These are phyloP conservation scores for Tinamus major DNA, from an alignment of 2,797 vertebrate genomes.

Conservation along the genomic window DNA sequence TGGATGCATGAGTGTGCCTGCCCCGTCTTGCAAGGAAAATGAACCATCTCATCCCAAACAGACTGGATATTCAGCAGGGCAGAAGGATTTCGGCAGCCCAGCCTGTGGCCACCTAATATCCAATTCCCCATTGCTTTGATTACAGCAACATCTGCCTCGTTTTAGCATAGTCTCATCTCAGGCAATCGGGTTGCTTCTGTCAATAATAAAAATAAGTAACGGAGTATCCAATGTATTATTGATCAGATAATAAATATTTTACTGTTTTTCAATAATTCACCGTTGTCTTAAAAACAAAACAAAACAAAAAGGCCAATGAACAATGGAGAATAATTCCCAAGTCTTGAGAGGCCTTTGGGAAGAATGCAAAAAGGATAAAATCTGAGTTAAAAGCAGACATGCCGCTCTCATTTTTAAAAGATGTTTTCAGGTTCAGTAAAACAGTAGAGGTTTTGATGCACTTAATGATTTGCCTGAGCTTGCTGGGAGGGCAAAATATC, in stretches of 20 bases:
- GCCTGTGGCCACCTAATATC: neutral
- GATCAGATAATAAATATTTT: slow-evolving; percentile 62
- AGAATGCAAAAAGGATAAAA: neutral
- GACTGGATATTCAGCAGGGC: neutral
- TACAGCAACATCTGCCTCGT: slow-evolving; percentile 3
- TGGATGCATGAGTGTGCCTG: neutral
- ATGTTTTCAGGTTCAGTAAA: slow-evolving; percentile 36
- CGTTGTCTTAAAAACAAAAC: neutral
- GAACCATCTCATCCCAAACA: neutral
- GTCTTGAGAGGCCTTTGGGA: neutral
- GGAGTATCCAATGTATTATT: slow-evolving; percentile 45
- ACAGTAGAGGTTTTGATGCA: slow-evolving; percentile 55
- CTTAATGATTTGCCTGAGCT: slow-evolving; percentile 27
- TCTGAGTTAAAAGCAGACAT: slow-evolving; percentile 37
- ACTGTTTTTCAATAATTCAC: slow-evolving; percentile 75
- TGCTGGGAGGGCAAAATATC: slow-evolving; percentile 21
- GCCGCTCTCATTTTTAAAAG: neutral
- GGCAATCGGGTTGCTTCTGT: slow-evolving; percentile 5
- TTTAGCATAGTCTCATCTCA: neutral
- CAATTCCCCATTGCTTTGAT: neutral
- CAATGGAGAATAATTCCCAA: neutral
- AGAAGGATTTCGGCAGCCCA: neutral
- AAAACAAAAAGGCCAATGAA: neutral
- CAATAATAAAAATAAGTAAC: slow-evolving; percentile 51
- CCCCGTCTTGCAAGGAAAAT: neutral